phyloP scores from a whole-genome alignment of 2,797 vertebrate genomes.

The Meda fulgida region DNA sequence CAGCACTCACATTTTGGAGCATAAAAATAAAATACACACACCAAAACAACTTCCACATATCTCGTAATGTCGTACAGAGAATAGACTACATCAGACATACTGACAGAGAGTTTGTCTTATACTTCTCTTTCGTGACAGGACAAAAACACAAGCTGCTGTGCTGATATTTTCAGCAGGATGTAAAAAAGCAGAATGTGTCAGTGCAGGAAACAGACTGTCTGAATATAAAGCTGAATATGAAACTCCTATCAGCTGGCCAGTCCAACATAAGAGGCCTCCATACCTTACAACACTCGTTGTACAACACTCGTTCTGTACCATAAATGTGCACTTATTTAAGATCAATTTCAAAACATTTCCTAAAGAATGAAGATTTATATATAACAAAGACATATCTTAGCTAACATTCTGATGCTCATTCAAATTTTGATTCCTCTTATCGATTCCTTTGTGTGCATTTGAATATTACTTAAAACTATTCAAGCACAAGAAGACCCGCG shows the following conservation, averaged over 20 bases:
- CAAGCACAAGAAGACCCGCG: too few relatives aligned
- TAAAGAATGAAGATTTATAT: neutral
- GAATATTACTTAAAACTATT: too few relatives aligned
- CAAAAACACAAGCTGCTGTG: constrained; percentile 28
- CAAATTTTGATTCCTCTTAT: too few relatives aligned
- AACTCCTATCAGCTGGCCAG: constrained; percentile 2
- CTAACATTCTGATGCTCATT: neutral
- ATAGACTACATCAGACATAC: constrained; percentile 13
- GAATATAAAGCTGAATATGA: constrained; percentile 15
- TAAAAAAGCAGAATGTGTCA: constrained; percentile 21
- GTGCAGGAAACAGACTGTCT: constrained; percentile 33
- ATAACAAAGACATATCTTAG: neutral
- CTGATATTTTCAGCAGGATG: constrained; percentile 7
- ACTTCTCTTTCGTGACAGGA: constrained; percentile 30
- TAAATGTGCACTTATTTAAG: neutral
- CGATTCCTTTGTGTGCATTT: too few relatives aligned
- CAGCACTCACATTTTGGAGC: neutral
- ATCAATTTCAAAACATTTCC: neutral
- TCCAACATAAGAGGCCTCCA: constrained; percentile 9
- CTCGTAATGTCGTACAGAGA: neutral
- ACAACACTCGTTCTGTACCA: too few relatives aligned
- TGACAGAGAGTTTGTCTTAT: constrained; percentile 3
- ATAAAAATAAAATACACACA: neutral
- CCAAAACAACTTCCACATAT: neutral
- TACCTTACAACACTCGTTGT: neutral